These are phyloP conservation scores for Scomber colias DNA, from an alignment of 2,113 vertebrate species.

Conservation along the genomic window DNA sequence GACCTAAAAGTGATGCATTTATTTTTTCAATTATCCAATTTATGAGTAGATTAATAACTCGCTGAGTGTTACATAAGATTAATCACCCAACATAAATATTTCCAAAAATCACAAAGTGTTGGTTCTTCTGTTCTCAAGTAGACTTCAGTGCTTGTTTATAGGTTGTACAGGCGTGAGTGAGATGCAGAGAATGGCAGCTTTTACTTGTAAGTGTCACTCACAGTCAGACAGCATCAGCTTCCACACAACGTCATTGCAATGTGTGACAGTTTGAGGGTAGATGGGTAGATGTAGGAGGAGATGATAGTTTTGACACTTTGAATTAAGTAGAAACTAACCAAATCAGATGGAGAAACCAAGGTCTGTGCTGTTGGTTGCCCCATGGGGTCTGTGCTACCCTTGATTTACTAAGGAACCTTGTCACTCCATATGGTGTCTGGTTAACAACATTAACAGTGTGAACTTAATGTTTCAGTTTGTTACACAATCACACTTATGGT, in stretches of 20 bases:
- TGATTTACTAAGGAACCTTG: constrained; percentile 19
- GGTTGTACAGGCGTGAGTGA: constrained; percentile 25
- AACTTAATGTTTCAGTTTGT: not conserved
- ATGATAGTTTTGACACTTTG: constrained; percentile 51
- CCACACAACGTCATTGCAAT: constrained; percentile 31
- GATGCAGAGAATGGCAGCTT: constrained; percentile 52
- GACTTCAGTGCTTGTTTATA: constrained; percentile 27
- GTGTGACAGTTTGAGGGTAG: constrained; percentile 59
- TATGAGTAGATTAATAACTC: too few species aligned
- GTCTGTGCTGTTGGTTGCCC: constrained; percentile 12
- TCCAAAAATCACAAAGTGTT: not conserved
- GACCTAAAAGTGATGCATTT: too few species aligned
- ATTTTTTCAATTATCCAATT: not conserved
- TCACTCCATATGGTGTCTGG: constrained; percentile 12
- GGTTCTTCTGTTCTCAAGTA: constrained; percentile 2
- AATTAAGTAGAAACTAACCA: constrained; percentile 57
- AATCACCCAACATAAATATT: not conserved
- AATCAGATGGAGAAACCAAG: constrained; percentile 53
- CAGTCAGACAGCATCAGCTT: constrained; percentile 56
- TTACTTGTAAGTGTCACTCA: constrained; percentile 58
- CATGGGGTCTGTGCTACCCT: constrained; percentile 24
- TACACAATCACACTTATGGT: not conserved
- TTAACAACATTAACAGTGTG: constrained; percentile 15
- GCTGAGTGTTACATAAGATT: not conserved
- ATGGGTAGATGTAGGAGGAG: not conserved